Base-by-base conservation (phyloP, 2,797 vertebrate species). In the Spinibarbus caldwelli region DNA sequence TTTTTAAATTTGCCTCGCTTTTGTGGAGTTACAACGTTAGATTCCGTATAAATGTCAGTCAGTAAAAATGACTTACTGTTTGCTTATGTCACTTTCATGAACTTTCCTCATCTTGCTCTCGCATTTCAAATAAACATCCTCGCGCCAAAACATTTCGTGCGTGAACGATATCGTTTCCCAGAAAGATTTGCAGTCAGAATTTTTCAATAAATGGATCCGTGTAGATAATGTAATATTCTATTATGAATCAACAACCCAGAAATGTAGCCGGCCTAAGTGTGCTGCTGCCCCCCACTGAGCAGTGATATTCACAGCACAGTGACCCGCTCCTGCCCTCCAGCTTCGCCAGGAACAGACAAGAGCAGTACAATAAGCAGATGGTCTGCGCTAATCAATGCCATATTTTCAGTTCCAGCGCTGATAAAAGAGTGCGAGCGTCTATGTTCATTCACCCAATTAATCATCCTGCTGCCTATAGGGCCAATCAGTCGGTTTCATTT, bases 221-320 rank as follows among this genome's bases (percentile, higher is more conserved):
- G 49, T 45, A 59, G 19, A 43, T 52, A 34, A 31, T 54, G 31
- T 41, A 36, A 72, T 59, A 34, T 78, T 66, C 26, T 36, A 62
- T 57, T 77, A 26, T 68, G 15, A 86, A 77, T 45, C 43, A 57
- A 77, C 23, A 34, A 49, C 54, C n/a, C 38, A 45, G 36, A 17
- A n/a, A 14, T 47, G 54, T 34, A 11, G 36, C n/a, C n/a, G n/a
- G n/a, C n/a, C n/a, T 26, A 15, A 66, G 52, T 26, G 41, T 82
- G 75, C 66, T 84, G 73, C 64, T 84, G 70, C 81, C 90, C 89
- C 84, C 85, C 78, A 45, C 87, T 88, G 90, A 89, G 26, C 82
- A 21, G 43, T 47, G 31, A 4, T 19, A 62, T 1, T 70, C 38
- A 84, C 19, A 88, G 80, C 54, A 41, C 7, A 3, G 70, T 86